Percentiles rank a stretch among this genome's conserved stretches.
Conservation (phyloP, 2,113 vertebrate genomes). For the Chloebia gouldiae region DNA sequence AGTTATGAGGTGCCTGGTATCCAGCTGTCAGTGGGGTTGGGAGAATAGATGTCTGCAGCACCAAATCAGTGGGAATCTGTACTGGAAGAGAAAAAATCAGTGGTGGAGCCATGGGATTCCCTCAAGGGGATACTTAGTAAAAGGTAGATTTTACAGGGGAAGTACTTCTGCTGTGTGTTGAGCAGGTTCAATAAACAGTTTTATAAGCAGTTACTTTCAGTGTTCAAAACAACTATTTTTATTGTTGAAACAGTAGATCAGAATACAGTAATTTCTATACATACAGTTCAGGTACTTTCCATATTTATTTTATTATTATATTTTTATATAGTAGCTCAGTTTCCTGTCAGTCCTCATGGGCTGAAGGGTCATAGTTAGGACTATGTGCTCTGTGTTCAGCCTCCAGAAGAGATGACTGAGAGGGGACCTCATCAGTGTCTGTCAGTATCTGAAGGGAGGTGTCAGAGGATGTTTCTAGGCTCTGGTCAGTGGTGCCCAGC, state of each 20-base stretch:
- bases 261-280: neutral
- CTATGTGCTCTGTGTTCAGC: neutral
- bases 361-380: neutral
- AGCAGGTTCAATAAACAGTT: neutral
- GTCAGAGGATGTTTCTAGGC: neutral
- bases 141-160: neutral
- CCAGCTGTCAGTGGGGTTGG: neutral
- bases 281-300: neutral
- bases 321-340: neutral
- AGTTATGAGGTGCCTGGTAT: neutral
- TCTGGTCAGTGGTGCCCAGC: neutral
- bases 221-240: neutral
- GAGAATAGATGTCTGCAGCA: neutral
- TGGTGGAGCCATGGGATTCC: neutral
- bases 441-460: neutral
- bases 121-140: neutral
- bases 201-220: neutral
- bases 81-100: neutral
- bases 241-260: neutral
- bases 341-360: neutral
- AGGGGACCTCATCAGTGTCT: neutral
- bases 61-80: neutral
- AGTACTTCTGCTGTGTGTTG: neutral
- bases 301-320: neutral
- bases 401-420: neutral